Percentiles rank a stretch among this genome's conserved stretches.
These are phyloP conservation scores for Malurus alboscapulatus DNA, from an alignment of 2,113 vertebrate genomes.

Conservation along the genomic window DNA sequence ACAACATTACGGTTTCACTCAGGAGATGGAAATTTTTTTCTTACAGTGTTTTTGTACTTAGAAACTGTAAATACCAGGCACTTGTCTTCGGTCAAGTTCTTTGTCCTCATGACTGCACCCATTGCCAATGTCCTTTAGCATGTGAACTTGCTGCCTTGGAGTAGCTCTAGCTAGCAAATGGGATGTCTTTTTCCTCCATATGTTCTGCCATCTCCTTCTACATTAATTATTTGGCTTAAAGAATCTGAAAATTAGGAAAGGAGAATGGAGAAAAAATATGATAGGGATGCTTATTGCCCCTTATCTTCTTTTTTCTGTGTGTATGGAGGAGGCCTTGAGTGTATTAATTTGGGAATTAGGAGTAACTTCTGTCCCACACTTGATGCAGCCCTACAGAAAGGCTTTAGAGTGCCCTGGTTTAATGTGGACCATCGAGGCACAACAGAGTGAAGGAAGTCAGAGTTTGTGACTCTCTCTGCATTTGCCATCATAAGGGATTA, in stretches of 20 bases:
- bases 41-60: not conserved
- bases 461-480: slow-evolving; percentile 6
- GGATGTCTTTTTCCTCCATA: not conserved
- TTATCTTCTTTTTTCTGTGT: not conserved
- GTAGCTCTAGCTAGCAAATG: not conserved
- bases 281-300: not conserved
- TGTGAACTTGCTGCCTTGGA: not conserved
- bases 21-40: not conserved
- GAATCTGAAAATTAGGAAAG: not conserved
- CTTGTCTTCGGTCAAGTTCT: not conserved
- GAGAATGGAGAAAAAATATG: not conserved
- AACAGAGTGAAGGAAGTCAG: not conserved
- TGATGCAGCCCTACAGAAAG: not conserved
- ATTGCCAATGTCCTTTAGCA: not conserved
- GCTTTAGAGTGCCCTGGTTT: not conserved
- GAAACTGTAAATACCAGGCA: not conserved
- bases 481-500: slow-evolving; percentile 17
- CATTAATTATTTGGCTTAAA: not conserved
- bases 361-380: not conserved
- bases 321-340: not conserved
- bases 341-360: not conserved
- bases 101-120: not conserved
- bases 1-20: not conserved
- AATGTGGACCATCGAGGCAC: not conserved
- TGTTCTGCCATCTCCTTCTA: not conserved